phyloP scores from a whole-genome alignment of 2,888 invertebrate genomes.

The Coleophora deauratella region DNA sequence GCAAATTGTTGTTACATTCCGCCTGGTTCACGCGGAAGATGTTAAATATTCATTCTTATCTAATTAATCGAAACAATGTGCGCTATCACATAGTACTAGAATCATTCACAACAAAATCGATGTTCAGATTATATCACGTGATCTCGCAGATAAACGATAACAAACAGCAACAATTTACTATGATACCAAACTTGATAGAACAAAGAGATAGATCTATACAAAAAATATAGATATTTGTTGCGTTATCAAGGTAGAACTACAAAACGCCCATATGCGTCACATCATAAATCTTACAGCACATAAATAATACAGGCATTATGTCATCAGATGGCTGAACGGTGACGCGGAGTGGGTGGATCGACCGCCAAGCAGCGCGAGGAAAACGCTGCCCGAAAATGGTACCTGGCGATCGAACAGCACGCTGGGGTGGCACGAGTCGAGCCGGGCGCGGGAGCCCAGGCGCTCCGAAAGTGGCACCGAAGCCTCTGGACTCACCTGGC shows the following conservation, averaged over 20 bases:
- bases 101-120: too few relatives aligned
- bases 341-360: slow-evolving; percentile 59
- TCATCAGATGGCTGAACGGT: slow-evolving; percentile 59
- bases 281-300: not conserved
- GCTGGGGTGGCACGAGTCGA: slow-evolving; percentile 54
- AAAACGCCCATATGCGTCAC: too few relatives aligned
- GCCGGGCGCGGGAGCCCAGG: slow-evolving; percentile 47
- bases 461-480: slow-evolving; percentile 55
- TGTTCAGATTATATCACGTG: too few relatives aligned
- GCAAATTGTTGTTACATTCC: too few relatives aligned
- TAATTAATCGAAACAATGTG: slow-evolving; percentile 20
- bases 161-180: too few relatives aligned
- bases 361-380: slow-evolving; percentile 41
- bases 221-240: too few relatives aligned
- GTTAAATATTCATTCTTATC: slow-evolving; percentile 33
- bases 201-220: too few relatives aligned
- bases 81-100: slow-evolving; percentile 14
- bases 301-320: slow-evolving; percentile 9
- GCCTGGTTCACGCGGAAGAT: slow-evolving; percentile 20
- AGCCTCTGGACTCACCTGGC: slow-evolving; percentile 80
- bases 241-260: not conserved
- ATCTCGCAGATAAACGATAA: too few relatives aligned
- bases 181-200: too few relatives aligned
- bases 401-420: slow-evolving; percentile 59
- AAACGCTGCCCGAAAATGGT: slow-evolving; percentile 49